phyloP scores from a whole-genome alignment of 2,888 invertebrate species.

The Siphlonurus alternatus region DNA sequence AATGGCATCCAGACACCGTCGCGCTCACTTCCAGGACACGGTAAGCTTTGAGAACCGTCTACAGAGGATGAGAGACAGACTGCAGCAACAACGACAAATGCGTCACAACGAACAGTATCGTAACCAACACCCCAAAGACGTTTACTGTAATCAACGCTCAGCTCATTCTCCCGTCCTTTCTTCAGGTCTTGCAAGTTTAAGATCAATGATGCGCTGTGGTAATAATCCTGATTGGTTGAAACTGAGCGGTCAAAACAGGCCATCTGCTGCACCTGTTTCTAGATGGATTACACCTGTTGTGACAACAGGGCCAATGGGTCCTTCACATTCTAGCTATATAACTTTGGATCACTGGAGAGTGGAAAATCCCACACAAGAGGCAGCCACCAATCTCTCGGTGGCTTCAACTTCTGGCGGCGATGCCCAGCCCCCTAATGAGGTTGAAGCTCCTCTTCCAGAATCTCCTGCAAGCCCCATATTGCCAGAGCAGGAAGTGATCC shows the following conservation, averaged over 20 bases:
- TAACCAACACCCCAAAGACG: too few species aligned
- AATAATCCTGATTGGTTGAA: not conserved
- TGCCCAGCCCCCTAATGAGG: not conserved
- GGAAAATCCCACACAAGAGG: not conserved
- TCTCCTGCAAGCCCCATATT: too few species aligned
- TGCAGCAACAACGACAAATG: not conserved
- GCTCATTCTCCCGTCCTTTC: not conserved
- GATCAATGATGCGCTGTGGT: not conserved
- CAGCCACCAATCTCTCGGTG: not conserved
- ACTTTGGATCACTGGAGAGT: not conserved
- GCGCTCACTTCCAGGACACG: not conserved
- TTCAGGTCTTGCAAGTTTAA: not conserved
- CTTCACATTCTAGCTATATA: too few species aligned
- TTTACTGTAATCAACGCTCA: too few species aligned
- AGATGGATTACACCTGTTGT: too few species aligned
- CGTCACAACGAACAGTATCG: not conserved
- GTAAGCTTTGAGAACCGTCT: not conserved
- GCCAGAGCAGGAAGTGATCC: too few species aligned
- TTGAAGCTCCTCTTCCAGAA: not conserved
- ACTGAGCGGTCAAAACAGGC: not conserved
- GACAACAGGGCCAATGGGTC: too few species aligned
- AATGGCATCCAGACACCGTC: not conserved
- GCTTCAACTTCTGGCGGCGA: not conserved
- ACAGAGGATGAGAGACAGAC: not conserved
- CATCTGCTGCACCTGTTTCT: too few species aligned